Evolutionary conservation across 2,797 vertebrate genomes (phyloP).

Genomic region (Myripristis murdjan): DNA sequence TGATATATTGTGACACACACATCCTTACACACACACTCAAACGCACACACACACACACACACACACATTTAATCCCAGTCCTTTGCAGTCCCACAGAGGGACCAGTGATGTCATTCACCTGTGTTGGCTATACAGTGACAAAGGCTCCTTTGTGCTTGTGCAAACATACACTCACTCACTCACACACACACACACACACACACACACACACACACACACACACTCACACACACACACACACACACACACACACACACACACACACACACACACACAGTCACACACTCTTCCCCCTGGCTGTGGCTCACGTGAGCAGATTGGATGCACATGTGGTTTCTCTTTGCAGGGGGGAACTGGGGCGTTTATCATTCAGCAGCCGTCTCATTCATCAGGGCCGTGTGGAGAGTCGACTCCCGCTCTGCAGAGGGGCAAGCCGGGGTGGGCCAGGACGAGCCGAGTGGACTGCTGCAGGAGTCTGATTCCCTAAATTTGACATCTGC

Average conservation of each 20-base stretch:
- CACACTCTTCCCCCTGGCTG: conserved; percentile 45
- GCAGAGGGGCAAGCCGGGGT: too few relatives aligned
- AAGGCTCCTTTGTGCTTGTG: conserved; percentile 76
- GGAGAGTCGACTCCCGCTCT: conserved; percentile 48
- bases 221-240: conserved; percentile 6
- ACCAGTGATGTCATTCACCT: conserved; percentile 83
- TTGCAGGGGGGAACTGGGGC: conserved; percentile 6
- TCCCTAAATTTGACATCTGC: conserved; percentile 30
- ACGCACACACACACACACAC: conserved; percentile 29
- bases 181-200: too few relatives aligned
- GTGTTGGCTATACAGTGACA: conserved; percentile 70
- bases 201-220: conserved; percentile 48
- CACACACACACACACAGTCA: too few relatives aligned
- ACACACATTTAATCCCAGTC: conserved; percentile 65
- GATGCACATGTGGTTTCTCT: conserved; percentile 59
- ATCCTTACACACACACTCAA: conserved; percentile 19
- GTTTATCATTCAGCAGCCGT: conserved; percentile 49
- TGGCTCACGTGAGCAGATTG: conserved; percentile 58
- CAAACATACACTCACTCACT: too few relatives aligned
- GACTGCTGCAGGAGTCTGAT: conserved; percentile 31
- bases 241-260: conserved; percentile 35
- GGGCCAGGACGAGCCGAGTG: too few relatives aligned
- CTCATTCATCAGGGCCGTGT: conserved; percentile 61
- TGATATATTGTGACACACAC: conserved; percentile 40
- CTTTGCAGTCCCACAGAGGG: conserved; percentile 43